A percentile compares a stretch with the other conserved stretches of the same genome.
These are phyloP conservation scores for Dicerorhinus sumatrensis DNA, from an alignment of 2,113 vertebrate species.

Conservation along the genomic window DNA sequence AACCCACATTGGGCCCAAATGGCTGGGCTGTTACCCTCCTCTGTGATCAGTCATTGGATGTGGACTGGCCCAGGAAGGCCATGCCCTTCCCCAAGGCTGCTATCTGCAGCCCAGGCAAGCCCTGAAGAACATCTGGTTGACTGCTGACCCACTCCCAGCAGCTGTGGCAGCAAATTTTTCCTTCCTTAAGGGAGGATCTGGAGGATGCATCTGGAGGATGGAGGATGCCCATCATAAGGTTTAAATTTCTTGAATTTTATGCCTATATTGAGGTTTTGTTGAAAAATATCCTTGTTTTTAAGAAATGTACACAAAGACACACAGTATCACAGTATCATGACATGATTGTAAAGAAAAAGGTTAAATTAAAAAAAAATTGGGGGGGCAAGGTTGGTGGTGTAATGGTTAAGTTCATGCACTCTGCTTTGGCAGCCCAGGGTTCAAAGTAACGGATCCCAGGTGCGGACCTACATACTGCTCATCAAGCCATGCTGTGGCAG, in stretches of 20 bases:
- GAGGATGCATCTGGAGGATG: too few relatives aligned
- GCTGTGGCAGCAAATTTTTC: background rate
- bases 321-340: background rate
- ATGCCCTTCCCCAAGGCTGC: fast-evolving
- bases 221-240: too few relatives aligned
- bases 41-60: background rate
- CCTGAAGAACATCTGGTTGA: background rate
- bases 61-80: fast-evolving
- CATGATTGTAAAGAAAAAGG: background rate
- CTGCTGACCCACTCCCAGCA: too few relatives aligned
- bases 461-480: too few relatives aligned
- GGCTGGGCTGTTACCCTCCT: too few relatives aligned
- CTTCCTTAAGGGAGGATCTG: too few relatives aligned
- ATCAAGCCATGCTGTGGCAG: too few relatives aligned
- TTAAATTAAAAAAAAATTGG: background rate
- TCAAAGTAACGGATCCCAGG: too few relatives aligned
- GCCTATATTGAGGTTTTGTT: fast-evolving
- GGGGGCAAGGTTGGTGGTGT: too few relatives aligned
- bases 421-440: too few relatives aligned
- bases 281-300: background rate
- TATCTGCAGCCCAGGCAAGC: background rate
- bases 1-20: background rate
- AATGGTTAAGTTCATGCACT: too few relatives aligned
- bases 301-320: background rate
- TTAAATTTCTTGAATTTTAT: background rate